These are phyloP conservation scores for Speoplatyrhinus poulsoni DNA, from an alignment of 2,113 vertebrate genomes.

Conservation along the genomic window DNA sequence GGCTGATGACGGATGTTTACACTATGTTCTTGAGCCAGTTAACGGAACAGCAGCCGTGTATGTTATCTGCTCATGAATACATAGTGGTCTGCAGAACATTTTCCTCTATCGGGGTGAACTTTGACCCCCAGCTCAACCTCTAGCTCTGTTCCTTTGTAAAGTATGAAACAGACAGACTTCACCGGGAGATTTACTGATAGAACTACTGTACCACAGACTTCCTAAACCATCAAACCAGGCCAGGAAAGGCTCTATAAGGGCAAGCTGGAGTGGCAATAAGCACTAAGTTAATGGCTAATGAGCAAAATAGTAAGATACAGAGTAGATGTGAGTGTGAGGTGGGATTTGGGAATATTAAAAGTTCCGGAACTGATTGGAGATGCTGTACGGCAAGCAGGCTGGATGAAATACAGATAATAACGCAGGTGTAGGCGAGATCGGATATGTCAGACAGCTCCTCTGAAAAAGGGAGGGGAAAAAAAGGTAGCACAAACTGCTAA, in stretches of 20 bases:
- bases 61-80: conserved; percentile 19
- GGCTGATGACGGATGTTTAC: background rate
- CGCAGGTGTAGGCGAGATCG: background rate
- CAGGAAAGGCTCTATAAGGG: too few relatives aligned
- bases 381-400: background rate
- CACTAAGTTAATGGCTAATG: too few relatives aligned
- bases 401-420: background rate
- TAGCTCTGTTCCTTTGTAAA: too few relatives aligned
- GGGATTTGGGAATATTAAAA: too few relatives aligned
- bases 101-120: background rate
- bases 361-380: background rate
- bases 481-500: background rate
- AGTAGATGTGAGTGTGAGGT: too few relatives aligned
- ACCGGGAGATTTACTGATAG: too few relatives aligned
- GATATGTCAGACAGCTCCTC: background rate
- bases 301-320: too few relatives aligned
- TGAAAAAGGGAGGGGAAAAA: background rate
- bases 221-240: too few relatives aligned
- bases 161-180: too few relatives aligned
- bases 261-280: too few relatives aligned
- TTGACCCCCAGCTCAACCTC: background rate
- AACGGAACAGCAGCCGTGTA: background rate
- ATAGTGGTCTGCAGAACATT: background rate
- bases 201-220: too few relatives aligned
- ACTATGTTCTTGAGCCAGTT: background rate